A percentile compares a stretch with the other conserved stretches of the same genome.
These are phyloP conservation scores for Molossus molossus DNA, from an alignment of 2,797 vertebrate species.

Conservation along the genomic window DNA sequence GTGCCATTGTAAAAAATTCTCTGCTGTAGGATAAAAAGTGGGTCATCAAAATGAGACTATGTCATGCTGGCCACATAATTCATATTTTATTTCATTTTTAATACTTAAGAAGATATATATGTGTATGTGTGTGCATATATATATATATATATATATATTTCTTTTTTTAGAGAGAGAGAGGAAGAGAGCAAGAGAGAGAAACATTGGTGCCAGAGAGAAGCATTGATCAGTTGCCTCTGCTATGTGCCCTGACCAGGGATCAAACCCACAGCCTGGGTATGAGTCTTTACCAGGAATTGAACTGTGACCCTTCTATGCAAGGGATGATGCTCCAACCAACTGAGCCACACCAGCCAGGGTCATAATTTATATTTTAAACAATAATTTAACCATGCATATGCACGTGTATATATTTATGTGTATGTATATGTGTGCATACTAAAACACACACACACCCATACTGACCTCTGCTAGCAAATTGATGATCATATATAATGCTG, in stretches of 20 bases:
- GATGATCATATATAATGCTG: neutral
- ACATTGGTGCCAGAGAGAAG: neutral
- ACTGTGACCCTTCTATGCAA: neutral
- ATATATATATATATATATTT: no score
- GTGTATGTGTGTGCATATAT: no score
- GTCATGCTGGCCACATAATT: neutral
- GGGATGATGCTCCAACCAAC: neutral
- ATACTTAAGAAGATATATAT: neutral
- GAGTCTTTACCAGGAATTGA: neutral
- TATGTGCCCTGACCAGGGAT: neutral
- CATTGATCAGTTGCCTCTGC: neutral
- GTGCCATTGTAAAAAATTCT: neutral
- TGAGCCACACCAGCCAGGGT: neutral
- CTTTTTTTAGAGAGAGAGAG: no score
- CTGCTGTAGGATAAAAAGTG: neutral
- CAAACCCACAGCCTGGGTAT: no score
- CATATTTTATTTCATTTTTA: neutral
- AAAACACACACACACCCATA: neutral
- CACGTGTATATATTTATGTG: neutral
- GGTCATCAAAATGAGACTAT: neutral
- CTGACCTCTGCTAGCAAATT: neutral
- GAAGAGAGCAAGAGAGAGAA: neutral
- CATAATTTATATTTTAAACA: neutral
- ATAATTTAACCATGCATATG: neutral
- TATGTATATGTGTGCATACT: neutral